phyloP scores from a whole-genome alignment of 2,113 vertebrate genomes.

The Aramus guarauna region DNA sequence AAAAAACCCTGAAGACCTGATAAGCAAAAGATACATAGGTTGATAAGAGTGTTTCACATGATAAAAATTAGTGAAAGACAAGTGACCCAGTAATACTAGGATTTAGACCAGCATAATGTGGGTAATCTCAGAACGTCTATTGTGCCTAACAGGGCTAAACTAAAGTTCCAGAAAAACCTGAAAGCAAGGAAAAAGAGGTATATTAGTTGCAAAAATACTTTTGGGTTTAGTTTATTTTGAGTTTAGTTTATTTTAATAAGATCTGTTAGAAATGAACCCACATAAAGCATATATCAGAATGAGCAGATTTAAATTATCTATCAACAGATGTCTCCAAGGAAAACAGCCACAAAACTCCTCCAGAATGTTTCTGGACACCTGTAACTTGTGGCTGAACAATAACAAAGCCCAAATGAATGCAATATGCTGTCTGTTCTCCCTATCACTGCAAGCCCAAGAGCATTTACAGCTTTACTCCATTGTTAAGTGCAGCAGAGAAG shows the following conservation, averaged over 20 bases:
- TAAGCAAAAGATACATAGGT: not conserved
- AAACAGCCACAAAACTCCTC: not conserved
- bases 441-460: not conserved
- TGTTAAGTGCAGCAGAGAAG: not conserved
- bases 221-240: not conserved
- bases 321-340: not conserved
- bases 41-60: not conserved
- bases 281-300: not conserved
- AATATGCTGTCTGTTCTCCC: not conserved
- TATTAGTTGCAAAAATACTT: not conserved
- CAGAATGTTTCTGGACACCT: not conserved
- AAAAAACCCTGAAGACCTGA: not conserved
- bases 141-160: not conserved
- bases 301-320: not conserved
- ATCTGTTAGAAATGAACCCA: not conserved
- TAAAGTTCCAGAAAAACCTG: fast-evolving
- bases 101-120: not conserved
- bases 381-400: not conserved
- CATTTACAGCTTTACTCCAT: not conserved
- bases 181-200: not conserved
- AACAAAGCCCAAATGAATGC: not conserved
- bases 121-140: not conserved
- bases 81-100: not conserved
- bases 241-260: not conserved
- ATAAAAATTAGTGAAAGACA: not conserved